Evolutionary conservation across 2,113 vertebrate species (phyloP), one percentile per base, ranked within the genome.

Genomic region (Hydropotes inermis): DNA sequence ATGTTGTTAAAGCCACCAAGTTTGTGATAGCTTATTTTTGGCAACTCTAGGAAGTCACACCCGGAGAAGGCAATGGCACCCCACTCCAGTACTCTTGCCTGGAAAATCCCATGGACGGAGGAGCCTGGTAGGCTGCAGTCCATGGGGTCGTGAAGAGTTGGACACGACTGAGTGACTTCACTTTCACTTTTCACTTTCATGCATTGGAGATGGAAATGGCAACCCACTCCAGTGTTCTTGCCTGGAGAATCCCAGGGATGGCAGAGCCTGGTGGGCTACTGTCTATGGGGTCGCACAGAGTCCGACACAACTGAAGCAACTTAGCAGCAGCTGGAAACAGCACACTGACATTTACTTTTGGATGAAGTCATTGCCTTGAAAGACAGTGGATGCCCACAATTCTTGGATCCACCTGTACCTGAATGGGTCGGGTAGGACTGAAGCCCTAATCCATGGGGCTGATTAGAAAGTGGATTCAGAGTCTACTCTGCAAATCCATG

Each of bases 251-350:
- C 33, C 64, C n/a, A 67, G 17, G 64, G 64, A 67, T 1, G 2
- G 64, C 1, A 17, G 64, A 67, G 64, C 33, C 64, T 67, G 33
- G 8, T 67, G 17, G 64, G n/a, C 17, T 67, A 17, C 1, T 1
- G 1, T 19, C 64, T 67, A 2, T 2, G n/a, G n/a, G 64, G 9
- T 5, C 2, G 17, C 33, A 36, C 64, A 36, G 64, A 67, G 64
- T 21, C 2, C 1, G 33, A 21, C 17, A 67, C 0, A 0, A 67
- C 64, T 36, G 8, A 67, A 21, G 33, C 0, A 4, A 21, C 33
- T 67, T 21, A 67, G n/a, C 64, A 67, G 64, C n/a, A 21, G n/a
- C 19, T 55, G n/a, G 16, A 74, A 89, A 50, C 54, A 89, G 39
- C 39, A 43, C 36, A 54, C 21, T 76, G n/a, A 43, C 50, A 43